These are phyloP conservation scores for Brachymystax lenok DNA, from an alignment of 2,797 vertebrate genomes.

Conservation along the genomic window DNA sequence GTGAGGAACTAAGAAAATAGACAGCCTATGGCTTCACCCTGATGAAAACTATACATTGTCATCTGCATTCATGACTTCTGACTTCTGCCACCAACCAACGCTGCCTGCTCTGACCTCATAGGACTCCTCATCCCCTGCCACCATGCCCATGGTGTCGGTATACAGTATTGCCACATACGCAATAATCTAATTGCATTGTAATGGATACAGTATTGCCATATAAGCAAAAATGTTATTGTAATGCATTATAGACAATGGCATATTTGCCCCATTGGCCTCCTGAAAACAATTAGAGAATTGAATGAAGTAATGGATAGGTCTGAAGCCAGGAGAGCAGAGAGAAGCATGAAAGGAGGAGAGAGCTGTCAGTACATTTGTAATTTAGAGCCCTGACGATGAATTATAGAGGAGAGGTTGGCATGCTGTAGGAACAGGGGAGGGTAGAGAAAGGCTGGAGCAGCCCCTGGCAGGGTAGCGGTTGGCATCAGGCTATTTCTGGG, in stretches of 20 bases:
- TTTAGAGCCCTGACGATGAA: constrained; percentile 12
- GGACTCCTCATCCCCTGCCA: constrained; percentile 92
- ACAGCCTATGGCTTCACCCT: background rate
- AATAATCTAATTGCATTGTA: too few relatives aligned
- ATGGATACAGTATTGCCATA: too few relatives aligned
- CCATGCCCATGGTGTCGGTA: constrained; percentile 59
- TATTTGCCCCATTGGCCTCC: constrained; percentile 9
- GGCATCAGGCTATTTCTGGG: constrained; percentile 50
- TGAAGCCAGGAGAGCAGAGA: background rate
- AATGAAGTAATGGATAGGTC: constrained; percentile 40
- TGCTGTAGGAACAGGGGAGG: constrained; percentile 11
- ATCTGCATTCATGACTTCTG: background rate
- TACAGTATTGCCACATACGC: too few relatives aligned
- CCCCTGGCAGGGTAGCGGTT: constrained; percentile 10
- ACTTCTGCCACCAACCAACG: background rate
- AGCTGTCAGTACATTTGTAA: constrained; percentile 7
- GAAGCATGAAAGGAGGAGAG: constrained; percentile 11
- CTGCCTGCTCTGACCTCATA: constrained; percentile 84
- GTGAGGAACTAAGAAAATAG: too few relatives aligned
- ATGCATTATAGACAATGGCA: background rate
- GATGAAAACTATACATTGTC: too few relatives aligned
- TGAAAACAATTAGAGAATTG: constrained; percentile 30
- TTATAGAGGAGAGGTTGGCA: constrained; percentile 48
- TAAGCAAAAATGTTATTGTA: too few relatives aligned
- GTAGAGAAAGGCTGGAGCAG: constrained; percentile 6